Evolutionary conservation across 2,797 vertebrate species (phyloP).

Genomic region (Smutsia gigantea): DNA sequence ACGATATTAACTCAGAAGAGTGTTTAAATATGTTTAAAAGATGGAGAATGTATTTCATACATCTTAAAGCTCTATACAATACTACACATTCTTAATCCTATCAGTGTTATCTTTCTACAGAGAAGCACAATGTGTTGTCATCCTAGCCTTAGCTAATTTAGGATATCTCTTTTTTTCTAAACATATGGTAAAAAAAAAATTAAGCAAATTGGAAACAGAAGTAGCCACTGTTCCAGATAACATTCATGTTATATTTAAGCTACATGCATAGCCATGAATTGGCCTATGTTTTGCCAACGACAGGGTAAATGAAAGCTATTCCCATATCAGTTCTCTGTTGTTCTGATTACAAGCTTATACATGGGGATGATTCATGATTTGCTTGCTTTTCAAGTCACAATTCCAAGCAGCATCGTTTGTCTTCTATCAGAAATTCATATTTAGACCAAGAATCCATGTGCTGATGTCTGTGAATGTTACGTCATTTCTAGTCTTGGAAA

Average conservation of each 20-base stretch:
- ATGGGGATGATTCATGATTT: slow-evolving; percentile 71
- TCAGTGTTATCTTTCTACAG: background rate
- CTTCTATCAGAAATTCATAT: slow-evolving; percentile 72
- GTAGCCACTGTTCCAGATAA: background rate
- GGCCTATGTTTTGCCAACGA: slow-evolving; percentile 71
- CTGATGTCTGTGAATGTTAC: background rate
- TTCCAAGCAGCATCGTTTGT: slow-evolving; percentile 75
- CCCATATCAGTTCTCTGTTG: slow-evolving; percentile 67
- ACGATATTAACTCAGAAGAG: background rate
- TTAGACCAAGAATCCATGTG: background rate
- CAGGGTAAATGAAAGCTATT: slow-evolving; percentile 66
- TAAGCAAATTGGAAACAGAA: background rate
- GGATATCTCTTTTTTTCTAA: background rate
- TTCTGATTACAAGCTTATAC: slow-evolving; percentile 72
- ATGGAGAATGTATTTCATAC: background rate
- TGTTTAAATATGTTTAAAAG: slow-evolving; percentile 11
- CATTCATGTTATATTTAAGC: background rate
- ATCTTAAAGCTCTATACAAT: background rate
- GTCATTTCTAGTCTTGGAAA: background rate
- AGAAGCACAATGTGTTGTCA: background rate
- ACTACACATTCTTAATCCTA: background rate
- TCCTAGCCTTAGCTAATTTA: background rate
- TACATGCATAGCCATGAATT: slow-evolving; percentile 2
- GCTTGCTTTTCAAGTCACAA: slow-evolving; percentile 72
- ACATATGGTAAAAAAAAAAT: background rate